Conservation (phyloP, 2,113 vertebrate genomes). For the Tetrao urogallus region DNA sequence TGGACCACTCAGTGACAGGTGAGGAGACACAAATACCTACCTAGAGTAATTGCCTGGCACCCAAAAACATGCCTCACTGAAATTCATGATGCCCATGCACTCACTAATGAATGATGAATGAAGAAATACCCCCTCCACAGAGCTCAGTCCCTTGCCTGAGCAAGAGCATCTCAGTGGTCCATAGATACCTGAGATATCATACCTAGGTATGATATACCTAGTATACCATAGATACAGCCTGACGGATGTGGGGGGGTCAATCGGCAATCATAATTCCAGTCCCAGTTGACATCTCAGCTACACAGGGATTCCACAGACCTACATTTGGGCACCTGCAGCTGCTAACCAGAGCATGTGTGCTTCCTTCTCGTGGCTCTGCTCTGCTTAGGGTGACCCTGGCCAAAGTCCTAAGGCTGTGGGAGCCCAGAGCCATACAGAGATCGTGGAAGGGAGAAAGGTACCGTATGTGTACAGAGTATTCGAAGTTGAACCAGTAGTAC, state of each 20-base stretch:
- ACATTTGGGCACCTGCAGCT: background rate
- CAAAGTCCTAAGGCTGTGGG: background rate
- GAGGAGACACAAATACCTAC: background rate
- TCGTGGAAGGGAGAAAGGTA: background rate
- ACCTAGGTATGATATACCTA: too few species aligned
- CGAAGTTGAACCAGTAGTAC: background rate
- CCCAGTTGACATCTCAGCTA: background rate
- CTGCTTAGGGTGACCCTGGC: background rate
- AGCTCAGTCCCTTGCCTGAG: background rate
- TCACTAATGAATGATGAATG: background rate
- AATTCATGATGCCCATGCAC: background rate
- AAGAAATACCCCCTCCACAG: background rate
- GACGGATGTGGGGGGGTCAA: background rate
- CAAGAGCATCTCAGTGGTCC: background rate
- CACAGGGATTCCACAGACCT: background rate
- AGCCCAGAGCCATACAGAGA: fast-evolving
- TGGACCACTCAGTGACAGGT: conserved; percentile 88
- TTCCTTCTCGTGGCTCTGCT: background rate
- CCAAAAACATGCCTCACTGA: background rate
- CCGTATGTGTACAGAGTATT: background rate
- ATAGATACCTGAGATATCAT: background rate
- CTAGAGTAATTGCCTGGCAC: background rate
- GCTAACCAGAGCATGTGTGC: background rate
- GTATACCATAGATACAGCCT: background rate
- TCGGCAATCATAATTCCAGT: background rate